A percentile compares a stretch with the other conserved stretches of the same genome.
Evolutionary conservation across 2,888 invertebrate genomes (phyloP).

Genomic region (Cerastoderma edule): DNA sequence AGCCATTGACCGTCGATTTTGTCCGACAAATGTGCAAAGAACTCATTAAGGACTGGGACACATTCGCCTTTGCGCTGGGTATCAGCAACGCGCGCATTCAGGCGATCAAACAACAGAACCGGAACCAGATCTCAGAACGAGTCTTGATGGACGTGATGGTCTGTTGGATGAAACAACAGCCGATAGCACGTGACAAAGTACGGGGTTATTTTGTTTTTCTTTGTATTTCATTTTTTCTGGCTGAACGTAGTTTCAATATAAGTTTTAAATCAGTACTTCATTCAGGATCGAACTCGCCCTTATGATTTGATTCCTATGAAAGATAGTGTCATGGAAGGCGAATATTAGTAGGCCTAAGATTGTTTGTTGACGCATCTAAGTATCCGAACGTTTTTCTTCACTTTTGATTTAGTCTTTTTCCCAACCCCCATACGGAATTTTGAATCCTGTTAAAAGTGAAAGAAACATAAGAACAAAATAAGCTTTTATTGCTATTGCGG

Average conservation of each 20-base stretch:
- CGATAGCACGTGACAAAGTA: conserved; percentile 52
- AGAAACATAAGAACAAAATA: too few relatives aligned
- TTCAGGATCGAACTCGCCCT: background rate
- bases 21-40: conserved; percentile 47
- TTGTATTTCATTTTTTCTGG: background rate
- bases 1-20: conserved; percentile 52
- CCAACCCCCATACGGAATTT: too few relatives aligned
- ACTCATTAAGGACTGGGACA: conserved; percentile 42
- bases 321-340: background rate
- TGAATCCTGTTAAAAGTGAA: too few relatives aligned
- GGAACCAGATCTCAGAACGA: conserved; percentile 44
- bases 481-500: too few relatives aligned
- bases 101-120: conserved; percentile 53
- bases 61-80: conserved; percentile 48
- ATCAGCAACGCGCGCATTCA: conserved; percentile 51
- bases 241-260: background rate
- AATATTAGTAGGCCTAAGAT: background rate
- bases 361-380: background rate
- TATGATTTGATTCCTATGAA: background rate
- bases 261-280: background rate
- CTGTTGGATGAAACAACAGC: conserved; percentile 52
- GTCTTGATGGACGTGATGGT: conserved; percentile 52
- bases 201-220: background rate
- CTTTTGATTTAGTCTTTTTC: too few relatives aligned
- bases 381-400: too few relatives aligned